Base-by-base conservation (phyloP, 2,113 vertebrate species). In the Caranx melampygus region DNA sequence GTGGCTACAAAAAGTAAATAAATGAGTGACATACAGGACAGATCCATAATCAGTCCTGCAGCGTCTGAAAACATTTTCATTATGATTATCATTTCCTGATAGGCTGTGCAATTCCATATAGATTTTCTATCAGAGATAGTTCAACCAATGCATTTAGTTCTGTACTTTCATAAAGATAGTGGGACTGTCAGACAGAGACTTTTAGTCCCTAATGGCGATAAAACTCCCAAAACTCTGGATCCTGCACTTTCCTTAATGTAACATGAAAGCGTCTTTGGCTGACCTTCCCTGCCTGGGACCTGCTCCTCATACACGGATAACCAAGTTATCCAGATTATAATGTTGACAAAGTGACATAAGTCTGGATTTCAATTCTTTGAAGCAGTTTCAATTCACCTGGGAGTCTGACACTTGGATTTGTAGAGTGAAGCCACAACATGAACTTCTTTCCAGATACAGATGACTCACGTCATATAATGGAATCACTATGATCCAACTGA, bases 1-100 rank as follows among this genome's bases (percentile, higher is more conserved):
- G 72, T 91, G 87, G 86, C 54, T 57, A 20, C 40, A 42, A 42
- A 42, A 42, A 10, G 59, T 3, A 81, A 90, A 62, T 31, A 21
- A 55, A 13, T 2, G 5, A 59, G n/a, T n/a, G 6, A 66, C 8
- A 45, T 16, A 58, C 45, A 2, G 21, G 37, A 58, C 45, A 2
- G 21, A 45, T 14, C 31, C 44, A 47, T 42, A 42, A 10, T 10
- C 4, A 10, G 6, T 16, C 8, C 5, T 5, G 11, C 40, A 35
- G 10, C 26, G 26, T 37, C 37, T 37, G 14, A 6, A 18, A 21
- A 13, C 55, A 60, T 47, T 45, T 47, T 34, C 9, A n/a, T 34
- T 34, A 34, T 40, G 18, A 62, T 59, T 21, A n/a, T 21, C 7
- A 14, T 21, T 14, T 54, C 51, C 51, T n/a, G 51, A 55, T 54